Evolutionary conservation across 2,113 vertebrate species (phyloP), one percentile per base, ranked within the genome.

Genomic region (Macquaria ambigua): DNA sequence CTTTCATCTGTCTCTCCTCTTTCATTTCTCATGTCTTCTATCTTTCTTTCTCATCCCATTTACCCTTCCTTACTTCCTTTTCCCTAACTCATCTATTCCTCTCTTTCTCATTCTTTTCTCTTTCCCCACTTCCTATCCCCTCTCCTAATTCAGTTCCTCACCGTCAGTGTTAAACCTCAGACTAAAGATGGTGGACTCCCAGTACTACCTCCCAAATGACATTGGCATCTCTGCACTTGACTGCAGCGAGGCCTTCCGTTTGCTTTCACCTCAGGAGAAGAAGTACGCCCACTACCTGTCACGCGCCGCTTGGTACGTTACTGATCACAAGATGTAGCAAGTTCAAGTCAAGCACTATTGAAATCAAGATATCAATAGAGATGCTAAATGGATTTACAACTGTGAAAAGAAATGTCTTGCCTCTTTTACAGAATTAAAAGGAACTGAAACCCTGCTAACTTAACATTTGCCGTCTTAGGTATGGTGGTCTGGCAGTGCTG

Each of bases 171-270:
- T 77, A 62, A 82, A 69, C 12, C 21, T 85, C 43, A 39, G 75
- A 72, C 52, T 76, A 31, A 92, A 91, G 64, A 97, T 97, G 97
- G 96, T 97, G 90, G 97, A 97, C 88, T 96, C 97, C 53, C 97
- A 98, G 95, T 98, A 97, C 86, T 95, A 97, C 94, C 96, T 98
- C 63, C 97, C 97, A 75, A 98, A 97, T 84, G 96, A 97, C 88
- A 95, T 97, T 4, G 96, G 97, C 0, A 91, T 98, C 55, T 96
- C 96, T 7, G 92, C 95, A 34, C 96, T 98, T 64, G 97, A 98
- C 90, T 98, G 97, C 39, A 82, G 83, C 0, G 97, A 97, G 88
- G 97, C 97, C 55, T 98, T 98, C 88, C 95, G 85, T 55, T 93
- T 97, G 89, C 94, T 98, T 39, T 97, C 97, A 0, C 87, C 94